These are phyloP conservation scores for Petroica traversi DNA, from an alignment of 2,113 vertebrate species.

Conservation along the genomic window DNA sequence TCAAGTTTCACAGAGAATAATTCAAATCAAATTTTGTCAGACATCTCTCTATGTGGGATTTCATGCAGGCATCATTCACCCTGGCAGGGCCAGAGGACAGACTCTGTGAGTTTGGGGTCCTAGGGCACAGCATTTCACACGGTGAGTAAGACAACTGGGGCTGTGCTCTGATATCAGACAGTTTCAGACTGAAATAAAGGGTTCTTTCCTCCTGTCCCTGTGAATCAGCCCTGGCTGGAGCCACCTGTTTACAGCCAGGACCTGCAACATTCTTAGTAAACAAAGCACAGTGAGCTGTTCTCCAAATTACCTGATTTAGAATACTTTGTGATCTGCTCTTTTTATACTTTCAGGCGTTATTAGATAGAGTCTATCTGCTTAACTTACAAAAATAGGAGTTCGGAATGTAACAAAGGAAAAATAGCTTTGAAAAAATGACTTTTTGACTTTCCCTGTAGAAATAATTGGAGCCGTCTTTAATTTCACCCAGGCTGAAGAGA, in stretches of 20 bases:
- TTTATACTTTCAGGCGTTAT: neutral
- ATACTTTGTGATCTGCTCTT: neutral
- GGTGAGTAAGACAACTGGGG: rapidly evolving
- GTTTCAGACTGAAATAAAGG: neutral
- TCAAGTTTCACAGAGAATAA: neutral
- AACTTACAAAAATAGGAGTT: neutral
- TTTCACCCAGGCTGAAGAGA: neutral
- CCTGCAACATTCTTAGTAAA: neutral
- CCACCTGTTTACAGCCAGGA: neutral
- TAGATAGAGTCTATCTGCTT: neutral
- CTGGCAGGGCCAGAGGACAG: neutral
- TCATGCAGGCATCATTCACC: neutral
- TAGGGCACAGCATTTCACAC: neutral
- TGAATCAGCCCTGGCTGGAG: neutral
- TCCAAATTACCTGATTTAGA: neutral
- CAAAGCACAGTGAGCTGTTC: neutral
- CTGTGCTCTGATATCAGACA: neutral
- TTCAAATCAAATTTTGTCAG: neutral
- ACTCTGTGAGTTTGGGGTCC: rapidly evolving
- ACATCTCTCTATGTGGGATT: rapidly evolving
- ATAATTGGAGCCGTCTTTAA: neutral
- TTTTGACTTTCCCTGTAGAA: neutral
- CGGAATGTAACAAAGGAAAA: neutral
- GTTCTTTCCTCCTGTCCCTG: neutral
- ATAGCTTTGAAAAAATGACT: neutral